These are phyloP conservation scores for Athetis lepigone DNA, from an alignment of 2,888 invertebrate species.

Conservation along the genomic window DNA sequence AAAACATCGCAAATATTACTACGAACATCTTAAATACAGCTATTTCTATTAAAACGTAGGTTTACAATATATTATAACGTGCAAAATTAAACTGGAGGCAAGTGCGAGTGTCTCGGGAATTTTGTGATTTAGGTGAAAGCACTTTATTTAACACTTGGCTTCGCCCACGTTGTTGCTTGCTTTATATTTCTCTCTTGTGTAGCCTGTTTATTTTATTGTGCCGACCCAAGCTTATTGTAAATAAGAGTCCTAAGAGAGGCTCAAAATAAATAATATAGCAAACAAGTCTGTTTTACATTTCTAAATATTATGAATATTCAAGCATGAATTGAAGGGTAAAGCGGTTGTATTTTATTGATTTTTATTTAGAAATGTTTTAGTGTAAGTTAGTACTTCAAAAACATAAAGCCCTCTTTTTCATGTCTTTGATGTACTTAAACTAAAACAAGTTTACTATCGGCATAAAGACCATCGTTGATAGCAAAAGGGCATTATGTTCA, in stretches of 20 bases:
- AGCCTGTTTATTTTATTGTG: neutral
- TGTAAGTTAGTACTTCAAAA: too few relatives aligned
- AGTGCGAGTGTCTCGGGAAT: conserved; percentile 33
- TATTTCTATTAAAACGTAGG: conserved; percentile 35
- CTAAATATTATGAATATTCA: neutral
- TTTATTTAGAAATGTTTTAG: too few relatives aligned
- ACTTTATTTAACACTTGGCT: conserved; percentile 37
- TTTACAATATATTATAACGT: conserved; percentile 44
- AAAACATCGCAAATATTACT: conserved; percentile 50
- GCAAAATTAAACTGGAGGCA: conserved; percentile 46
- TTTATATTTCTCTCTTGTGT: conserved; percentile 17
- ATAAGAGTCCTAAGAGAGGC: neutral
- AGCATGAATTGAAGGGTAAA: neutral
- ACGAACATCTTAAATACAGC: conserved; percentile 33
- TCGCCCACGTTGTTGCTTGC: conserved; percentile 5
- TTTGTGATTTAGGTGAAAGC: conserved; percentile 37
- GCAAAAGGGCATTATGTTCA: too few relatives aligned
- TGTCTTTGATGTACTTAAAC: too few relatives aligned
- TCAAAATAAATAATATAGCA: neutral
- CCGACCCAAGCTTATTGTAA: conserved; percentile 3
- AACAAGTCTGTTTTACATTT: neutral
- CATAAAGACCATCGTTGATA: too few relatives aligned
- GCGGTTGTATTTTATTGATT: neutral
- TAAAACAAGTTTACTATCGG: too few relatives aligned
- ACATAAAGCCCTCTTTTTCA: too few relatives aligned